Evolutionary conservation across 1,140 invertebrate genomes (phyloP), one percentile per base, ranked within the genome.

Genomic region (Drosophila bocqueti): DNA sequence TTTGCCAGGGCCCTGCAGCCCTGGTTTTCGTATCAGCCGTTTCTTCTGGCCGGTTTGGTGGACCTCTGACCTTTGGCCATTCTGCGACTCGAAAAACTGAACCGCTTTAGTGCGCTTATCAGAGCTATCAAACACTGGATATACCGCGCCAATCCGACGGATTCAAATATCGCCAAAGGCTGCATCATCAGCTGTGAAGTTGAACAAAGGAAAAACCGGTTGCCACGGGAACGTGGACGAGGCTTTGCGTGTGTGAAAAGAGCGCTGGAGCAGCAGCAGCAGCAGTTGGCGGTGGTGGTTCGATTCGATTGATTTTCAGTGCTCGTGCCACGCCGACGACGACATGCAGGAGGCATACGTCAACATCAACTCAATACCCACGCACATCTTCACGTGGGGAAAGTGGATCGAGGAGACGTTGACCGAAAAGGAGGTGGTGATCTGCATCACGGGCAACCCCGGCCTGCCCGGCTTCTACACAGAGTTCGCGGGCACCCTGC

Each of bases 391-490:
- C 4, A 95, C 95, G 5, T 95, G 94, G 93, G 96, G 96, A 52
- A 93, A 94, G 65, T 95, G 95, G 94, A 93, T 96, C n/a, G 95
- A 95, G 69, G 95, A 96, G 76, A 93, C 93, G 21, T 67, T 94
- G n/a, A 80, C 89, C 10, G 93, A 94, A 31, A 94, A 94, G 63
- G 93, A 95, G 73, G 29, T 95, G 4, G 93, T 95, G 8, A 59
- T 96, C 18, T 92, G 94, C 18, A 95, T 96, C 78, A 93, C 95
- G 81, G 97, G 96, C 8, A 97, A 97, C 93, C 96, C 96, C 16
- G 94, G 94, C 3, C 69, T 96, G 21, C 94, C 96, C 10, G 94
- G 94, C 49, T 97, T 96, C 91, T 98, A 98, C 85, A 94, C 95
- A 34, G 93, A 94, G 81, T 98, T 97, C 84, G 94, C 96, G 62